phyloP scores from a whole-genome alignment of 2,888 invertebrate species.

The Dichetophora obliterata region DNA sequence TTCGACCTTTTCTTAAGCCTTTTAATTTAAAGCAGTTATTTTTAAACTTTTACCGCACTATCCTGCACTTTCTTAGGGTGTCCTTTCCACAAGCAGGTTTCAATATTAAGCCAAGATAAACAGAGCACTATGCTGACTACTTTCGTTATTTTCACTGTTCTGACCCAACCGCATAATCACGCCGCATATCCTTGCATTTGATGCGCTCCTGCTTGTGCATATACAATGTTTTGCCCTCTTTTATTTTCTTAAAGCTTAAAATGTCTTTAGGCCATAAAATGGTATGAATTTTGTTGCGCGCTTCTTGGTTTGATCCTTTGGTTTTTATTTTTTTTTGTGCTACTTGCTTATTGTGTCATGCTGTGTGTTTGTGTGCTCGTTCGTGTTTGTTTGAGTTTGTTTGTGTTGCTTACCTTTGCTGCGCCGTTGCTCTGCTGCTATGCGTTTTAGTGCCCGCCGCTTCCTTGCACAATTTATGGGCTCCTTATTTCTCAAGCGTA shows the following conservation, averaged over 20 bases:
- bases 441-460: not conserved
- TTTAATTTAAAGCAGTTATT: too few relatives aligned
- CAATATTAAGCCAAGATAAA: too few relatives aligned
- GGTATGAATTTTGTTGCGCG: constrained; percentile 29
- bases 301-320: not conserved
- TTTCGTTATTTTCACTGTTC: too few relatives aligned
- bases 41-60: too few relatives aligned
- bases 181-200: constrained; percentile 18
- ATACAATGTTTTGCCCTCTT: constrained; percentile 52
- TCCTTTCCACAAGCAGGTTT: too few relatives aligned
- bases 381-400: not conserved
- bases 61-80: too few relatives aligned
- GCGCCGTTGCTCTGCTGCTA: not conserved
- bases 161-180: not conserved
- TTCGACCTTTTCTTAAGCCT: too few relatives aligned
- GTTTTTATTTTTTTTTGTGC: not conserved
- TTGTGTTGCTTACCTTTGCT: not conserved
- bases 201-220: constrained; percentile 44
- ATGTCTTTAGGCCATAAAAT: constrained; percentile 52
- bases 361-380: not conserved
- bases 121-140: too few relatives aligned
- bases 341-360: not conserved
- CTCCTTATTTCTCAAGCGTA: constrained; percentile 10
- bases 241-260: constrained; percentile 49
- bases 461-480: constrained; percentile 24